A percentile compares a stretch with the other conserved stretches of the same genome.
phyloP scores from a whole-genome alignment of 2,797 vertebrate genomes.

The Aulostomus chinensis region DNA sequence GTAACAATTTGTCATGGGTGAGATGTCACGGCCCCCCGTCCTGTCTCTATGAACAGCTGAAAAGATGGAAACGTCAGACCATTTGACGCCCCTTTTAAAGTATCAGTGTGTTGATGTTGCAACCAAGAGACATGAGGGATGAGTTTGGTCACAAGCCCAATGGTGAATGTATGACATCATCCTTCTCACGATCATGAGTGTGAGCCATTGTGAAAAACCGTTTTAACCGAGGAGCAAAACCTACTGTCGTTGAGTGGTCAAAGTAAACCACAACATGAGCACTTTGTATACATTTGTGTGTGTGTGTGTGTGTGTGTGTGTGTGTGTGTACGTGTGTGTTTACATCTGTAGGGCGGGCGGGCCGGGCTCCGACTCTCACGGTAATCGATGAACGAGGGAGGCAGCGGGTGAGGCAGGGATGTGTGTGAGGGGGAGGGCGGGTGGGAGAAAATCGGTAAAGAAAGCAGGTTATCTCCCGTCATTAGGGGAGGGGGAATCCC shows the following conservation, averaged over 20 bases:
- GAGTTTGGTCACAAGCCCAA: not conserved
- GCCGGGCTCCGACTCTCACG: slow-evolving; percentile 77
- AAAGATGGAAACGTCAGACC: too few relatives aligned
- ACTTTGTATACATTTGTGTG: too few relatives aligned
- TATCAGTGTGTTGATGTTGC: not conserved
- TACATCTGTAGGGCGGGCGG: slow-evolving; percentile 80
- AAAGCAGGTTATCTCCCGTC: slow-evolving; percentile 85
- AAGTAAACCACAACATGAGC: slow-evolving; percentile 74
- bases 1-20: too few relatives aligned
- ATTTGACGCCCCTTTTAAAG: not conserved
- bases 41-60: too few relatives aligned
- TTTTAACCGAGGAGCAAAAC: not conserved
- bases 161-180: not conserved
- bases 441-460: slow-evolving; percentile 82
- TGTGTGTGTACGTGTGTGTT: too few relatives aligned
- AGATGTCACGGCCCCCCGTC: too few relatives aligned
- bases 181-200: too few relatives aligned
- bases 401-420: slow-evolving; percentile 58
- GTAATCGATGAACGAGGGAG: slow-evolving; percentile 81
- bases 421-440: slow-evolving; percentile 47
- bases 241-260: slow-evolving; percentile 38
- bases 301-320: too few relatives aligned
- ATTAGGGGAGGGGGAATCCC: slow-evolving; percentile 85
- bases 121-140: not conserved
- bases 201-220: not conserved